These are phyloP conservation scores for Drosophila nr. fundita DNA, from an alignment of 2,888 invertebrate species.

Conservation along the genomic window DNA sequence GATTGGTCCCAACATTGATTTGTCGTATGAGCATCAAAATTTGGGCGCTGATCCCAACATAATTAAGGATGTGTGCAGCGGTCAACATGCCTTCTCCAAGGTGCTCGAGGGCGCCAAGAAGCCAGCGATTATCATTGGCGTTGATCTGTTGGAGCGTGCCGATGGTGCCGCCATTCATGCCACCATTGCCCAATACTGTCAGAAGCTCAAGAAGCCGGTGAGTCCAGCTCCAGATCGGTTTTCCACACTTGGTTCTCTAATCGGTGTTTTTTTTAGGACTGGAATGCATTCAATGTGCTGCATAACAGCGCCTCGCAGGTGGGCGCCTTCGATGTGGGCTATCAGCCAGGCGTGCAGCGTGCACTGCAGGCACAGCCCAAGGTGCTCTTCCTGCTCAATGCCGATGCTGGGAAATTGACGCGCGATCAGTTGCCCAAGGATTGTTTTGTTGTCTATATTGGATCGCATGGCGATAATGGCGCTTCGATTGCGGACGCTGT, in stretches of 20 bases:
- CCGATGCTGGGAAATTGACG: slow-evolving; percentile 93
- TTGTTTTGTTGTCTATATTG: slow-evolving; percentile 95
- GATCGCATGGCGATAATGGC: slow-evolving; percentile 98
- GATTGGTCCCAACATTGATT: slow-evolving; percentile 95
- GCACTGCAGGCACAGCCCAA: slow-evolving; percentile 89
- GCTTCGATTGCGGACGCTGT: slow-evolving; percentile 97
- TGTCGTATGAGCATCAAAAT: slow-evolving; percentile 96
- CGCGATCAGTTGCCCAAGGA: slow-evolving; percentile 92
- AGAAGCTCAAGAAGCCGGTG: slow-evolving; percentile 86
- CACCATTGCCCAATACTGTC: slow-evolving; percentile 90
- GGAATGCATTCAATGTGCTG: slow-evolving; percentile 96
- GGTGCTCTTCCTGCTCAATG: slow-evolving; percentile 95
- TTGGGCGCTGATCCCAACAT: slow-evolving; percentile 92
- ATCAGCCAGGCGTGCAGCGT: slow-evolving; percentile 90
- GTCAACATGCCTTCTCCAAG: slow-evolving; percentile 89
- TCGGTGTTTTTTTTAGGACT: slow-evolving; percentile 82
- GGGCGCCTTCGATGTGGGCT: slow-evolving; percentile 98
- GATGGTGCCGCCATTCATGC: slow-evolving; percentile 92
- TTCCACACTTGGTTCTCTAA: background rate
- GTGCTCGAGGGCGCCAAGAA: slow-evolving; percentile 91
- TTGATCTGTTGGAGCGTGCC: slow-evolving; percentile 91
- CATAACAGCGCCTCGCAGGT: slow-evolving; percentile 97
- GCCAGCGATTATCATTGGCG: slow-evolving; percentile 97
- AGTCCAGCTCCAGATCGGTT: slow-evolving; percentile 47
- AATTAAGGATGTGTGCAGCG: slow-evolving; percentile 90